These are phyloP conservation scores for Halocaridina rubra DNA, from an alignment of 2,888 invertebrate species.

Conservation along the genomic window DNA sequence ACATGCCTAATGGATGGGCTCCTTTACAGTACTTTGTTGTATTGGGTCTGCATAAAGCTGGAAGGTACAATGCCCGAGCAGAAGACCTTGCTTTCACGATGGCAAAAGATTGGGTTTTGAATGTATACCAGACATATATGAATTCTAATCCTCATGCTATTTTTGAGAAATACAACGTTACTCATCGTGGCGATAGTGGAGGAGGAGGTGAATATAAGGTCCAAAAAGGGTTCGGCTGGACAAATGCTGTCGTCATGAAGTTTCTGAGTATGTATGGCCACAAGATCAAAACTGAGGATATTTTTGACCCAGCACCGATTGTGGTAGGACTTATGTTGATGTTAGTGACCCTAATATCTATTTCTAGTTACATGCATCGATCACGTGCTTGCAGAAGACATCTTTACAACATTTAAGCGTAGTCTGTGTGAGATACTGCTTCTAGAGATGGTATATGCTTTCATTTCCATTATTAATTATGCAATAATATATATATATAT, in stretches of 20 bases:
- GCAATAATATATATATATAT: too few species aligned
- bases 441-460: too few species aligned
- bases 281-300: slow-evolving; percentile 60
- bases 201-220: slow-evolving; percentile 91
- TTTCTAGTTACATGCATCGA: slow-evolving; percentile 32
- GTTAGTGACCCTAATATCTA: slow-evolving; percentile 34
- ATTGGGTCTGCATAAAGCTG: slow-evolving; percentile 78
- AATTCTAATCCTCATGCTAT: slow-evolving; percentile 75
- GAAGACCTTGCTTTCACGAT: slow-evolving; percentile 74
- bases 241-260: slow-evolving; percentile 89
- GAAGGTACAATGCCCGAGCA: slow-evolving; percentile 69
- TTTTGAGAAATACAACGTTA: slow-evolving; percentile 77
- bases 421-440: too few species aligned
- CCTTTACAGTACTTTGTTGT: slow-evolving; percentile 89
- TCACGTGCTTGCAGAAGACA: background rate
- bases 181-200: slow-evolving; percentile 74
- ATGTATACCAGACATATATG: slow-evolving; percentile 81
- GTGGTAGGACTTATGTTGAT: slow-evolving; percentile 31
- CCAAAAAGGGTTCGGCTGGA: slow-evolving; percentile 96
- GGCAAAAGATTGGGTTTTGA: slow-evolving; percentile 74
- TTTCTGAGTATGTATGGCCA: slow-evolving; percentile 78
- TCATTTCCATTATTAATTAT: too few species aligned
- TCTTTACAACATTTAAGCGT: too few species aligned
- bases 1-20: slow-evolving; percentile 93
- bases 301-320: slow-evolving; percentile 36